phyloP scores from a whole-genome alignment of 2,888 invertebrate species.

The Lithophane leautieri region DNA sequence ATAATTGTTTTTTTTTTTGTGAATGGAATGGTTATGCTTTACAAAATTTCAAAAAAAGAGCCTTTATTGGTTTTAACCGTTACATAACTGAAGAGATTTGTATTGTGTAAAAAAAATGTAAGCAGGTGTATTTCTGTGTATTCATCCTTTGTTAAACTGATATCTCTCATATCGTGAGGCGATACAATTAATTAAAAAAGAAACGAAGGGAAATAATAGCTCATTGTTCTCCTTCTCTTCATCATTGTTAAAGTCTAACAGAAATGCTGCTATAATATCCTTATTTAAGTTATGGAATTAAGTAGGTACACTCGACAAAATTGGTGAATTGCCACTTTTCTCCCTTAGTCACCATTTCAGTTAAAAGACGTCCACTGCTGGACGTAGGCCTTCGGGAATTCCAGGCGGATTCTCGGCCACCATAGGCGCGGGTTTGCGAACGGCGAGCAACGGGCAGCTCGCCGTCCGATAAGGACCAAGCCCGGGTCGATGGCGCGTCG shows the following conservation, averaged over 20 bases:
- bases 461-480: no score
- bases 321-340: no score
- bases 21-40: conserved; percentile 44
- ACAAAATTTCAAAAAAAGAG: conserved; percentile 19
- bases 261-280: neutral
- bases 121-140: conserved; percentile 41
- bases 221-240: conserved; percentile 7
- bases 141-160: conserved; percentile 34
- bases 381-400: no score
- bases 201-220: conserved; percentile 16
- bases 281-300: neutral
- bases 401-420: no score
- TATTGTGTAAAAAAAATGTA: neutral
- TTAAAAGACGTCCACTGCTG: neutral
- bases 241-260: neutral
- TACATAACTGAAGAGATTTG: conserved; percentile 31
- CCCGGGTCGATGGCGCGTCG: no score
- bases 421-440: no score
- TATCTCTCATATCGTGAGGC: conserved; percentile 35
- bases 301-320: neutral
- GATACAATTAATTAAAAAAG: conserved; percentile 27
- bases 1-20: conserved; percentile 41
- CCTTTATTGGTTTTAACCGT: conserved; percentile 40
- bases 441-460: no score
- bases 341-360: neutral